Evolutionary conservation across 2,797 vertebrate species (phyloP), one percentile per base, ranked within the genome.

Genomic region (Pitangus sulphuratus): DNA sequence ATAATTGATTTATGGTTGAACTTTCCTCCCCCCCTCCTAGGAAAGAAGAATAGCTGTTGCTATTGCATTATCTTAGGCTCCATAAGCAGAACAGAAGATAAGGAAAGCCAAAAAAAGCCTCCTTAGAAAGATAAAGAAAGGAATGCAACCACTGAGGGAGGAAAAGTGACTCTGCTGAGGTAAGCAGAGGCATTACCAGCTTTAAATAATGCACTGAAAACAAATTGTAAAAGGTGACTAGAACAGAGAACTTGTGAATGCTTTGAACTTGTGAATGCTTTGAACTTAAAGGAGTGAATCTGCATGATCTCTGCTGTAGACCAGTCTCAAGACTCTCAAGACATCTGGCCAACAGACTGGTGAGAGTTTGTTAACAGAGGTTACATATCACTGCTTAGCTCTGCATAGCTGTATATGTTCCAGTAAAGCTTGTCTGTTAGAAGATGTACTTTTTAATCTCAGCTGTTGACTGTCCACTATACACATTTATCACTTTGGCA

Each of bases 251-350:
- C 50, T 89, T 91, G 57, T 45, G 69, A 69, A 83, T 66, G 76
- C 96, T 97, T 95, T 97, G 96, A 97, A 96, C 91, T 95, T 91
- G 60, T 91, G 84, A 84, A 69, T 76, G 76, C 93, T 97, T 97
- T 97, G 95, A 96, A 95, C 94, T 97, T 94, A 81, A 62, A 72
- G 80, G 76, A 93, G 65, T 76, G 87, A 78, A 72, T 91, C 93
- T 86, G 28, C 94, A 69, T 84, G 85, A 95, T 91, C 90, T 95
- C 65, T 94, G 91, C 95, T 90, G 83, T 91, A 95, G 94, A 88
- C 72, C 80, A 40, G 79, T 71, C 69, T 76, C 53, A 61, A 76
- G 76, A 64, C 53, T 94, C 53, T 33, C 65, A 81, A 79, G 61
- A 90, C 93, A 96, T 96, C 94, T 96, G 94, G 90, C 65, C 87